These are phyloP conservation scores for Pristionchus pacificus DNA, from an alignment of 1,140 invertebrate genomes.

Conservation along the genomic window DNA sequence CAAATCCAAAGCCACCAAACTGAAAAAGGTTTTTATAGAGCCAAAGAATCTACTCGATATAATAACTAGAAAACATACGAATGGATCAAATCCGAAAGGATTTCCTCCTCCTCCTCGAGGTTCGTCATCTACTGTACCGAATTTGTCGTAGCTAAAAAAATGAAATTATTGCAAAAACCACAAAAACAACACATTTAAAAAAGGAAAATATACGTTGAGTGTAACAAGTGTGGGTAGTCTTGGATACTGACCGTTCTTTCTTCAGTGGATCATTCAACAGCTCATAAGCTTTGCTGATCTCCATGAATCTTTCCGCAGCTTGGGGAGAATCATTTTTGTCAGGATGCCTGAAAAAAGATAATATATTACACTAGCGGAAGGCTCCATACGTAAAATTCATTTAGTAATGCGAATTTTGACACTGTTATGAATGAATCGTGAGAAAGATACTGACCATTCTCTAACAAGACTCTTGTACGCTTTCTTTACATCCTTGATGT, in stretches of 20 bases:
- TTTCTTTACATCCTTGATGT: constrained; percentile 46
- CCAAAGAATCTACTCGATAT: background rate
- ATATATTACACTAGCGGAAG: background rate
- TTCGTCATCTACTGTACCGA: constrained; percentile 34
- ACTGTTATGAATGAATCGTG: background rate
- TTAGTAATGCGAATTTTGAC: background rate
- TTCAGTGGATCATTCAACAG: constrained; percentile 42
- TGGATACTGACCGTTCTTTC: constrained; percentile 45
- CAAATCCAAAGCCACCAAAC: constrained; percentile 42
- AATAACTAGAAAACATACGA: constrained; percentile 16
- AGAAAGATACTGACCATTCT: constrained; percentile 42
- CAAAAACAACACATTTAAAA: constrained; percentile 22
- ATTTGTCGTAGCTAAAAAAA: constrained; percentile 26
- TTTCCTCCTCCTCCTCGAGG: background rate
- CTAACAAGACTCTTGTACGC: constrained; percentile 51
- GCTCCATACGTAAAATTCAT: constrained; percentile 4
- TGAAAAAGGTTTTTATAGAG: constrained; percentile 26
- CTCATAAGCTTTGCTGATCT: constrained; percentile 50
- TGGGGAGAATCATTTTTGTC: constrained; percentile 50
- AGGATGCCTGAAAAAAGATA: constrained; percentile 45
- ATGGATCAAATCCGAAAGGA: constrained; percentile 9
- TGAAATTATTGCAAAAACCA: constrained; percentile 19
- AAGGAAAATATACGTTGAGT: background rate
- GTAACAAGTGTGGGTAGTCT: constrained; percentile 37
- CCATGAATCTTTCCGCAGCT: constrained; percentile 48